Evolutionary conservation across 2,113 vertebrate genomes (phyloP), one percentile per base, ranked within the genome.

Genomic region (Numenius arquata): DNA sequence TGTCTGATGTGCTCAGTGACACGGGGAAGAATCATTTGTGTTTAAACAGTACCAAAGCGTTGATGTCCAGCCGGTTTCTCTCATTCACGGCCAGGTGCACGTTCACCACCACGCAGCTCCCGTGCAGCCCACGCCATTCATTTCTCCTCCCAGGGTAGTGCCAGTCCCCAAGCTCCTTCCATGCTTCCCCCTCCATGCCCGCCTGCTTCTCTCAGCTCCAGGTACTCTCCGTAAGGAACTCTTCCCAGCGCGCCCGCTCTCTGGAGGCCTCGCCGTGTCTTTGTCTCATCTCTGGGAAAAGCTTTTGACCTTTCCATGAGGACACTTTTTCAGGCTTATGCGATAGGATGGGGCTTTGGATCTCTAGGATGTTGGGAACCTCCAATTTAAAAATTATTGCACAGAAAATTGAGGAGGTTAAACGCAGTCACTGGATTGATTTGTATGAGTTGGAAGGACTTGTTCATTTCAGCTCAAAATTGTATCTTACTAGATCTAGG

Each of bases 181-280:
- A 84, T 15, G 74, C 77, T 34, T 43, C 67, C 48, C 84, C 11
- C 15, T 30, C 95, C 91, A 91, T 56, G 63, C 67, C 95, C 40
- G 27, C 95, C 79, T 52, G 85, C 91, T 78, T 62, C 93, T 93
- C 95, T 87, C 76, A 71, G 92, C 93, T 92, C 87, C 93, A 75
- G 95, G 94, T 93, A 34, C 82, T 86, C 91, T 78, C 84, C 32
- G 0, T 79, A 38, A 61, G 74, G 74, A 90, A 1, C 17, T 59
- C 40, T 27, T 13, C 63, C 55, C 83, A 29, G 45, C 17, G 16
- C 12, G 7, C 55, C 82, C 0, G 11, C 81, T 81, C 75, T 70
- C 90, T 19, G 81, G 40, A 91, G 41, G 55, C 71, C 85, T 95
- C 71, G 27, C 56, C 19, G 3, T 90, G 89, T 81, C 86, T 95